These are phyloP conservation scores for Papilio elwesi DNA, from an alignment of 2,888 invertebrate genomes.

Conservation along the genomic window DNA sequence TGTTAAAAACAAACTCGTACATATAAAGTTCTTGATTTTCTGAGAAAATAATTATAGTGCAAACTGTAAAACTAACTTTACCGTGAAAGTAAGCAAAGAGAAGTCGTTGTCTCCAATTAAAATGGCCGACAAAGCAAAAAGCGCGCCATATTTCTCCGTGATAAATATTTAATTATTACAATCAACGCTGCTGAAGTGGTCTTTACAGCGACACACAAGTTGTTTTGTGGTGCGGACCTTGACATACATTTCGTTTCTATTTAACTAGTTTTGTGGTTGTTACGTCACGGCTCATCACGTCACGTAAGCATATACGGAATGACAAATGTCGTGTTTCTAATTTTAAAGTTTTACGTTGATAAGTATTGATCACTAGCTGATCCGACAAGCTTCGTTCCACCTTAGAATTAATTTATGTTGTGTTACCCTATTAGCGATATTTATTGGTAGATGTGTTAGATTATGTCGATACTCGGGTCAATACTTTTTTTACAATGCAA, in stretches of 20 bases:
- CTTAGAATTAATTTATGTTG: no score
- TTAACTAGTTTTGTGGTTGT: slow-evolving; percentile 9
- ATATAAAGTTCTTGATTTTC: slow-evolving; percentile 6
- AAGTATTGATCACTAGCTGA: no score
- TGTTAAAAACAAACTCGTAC: neutral
- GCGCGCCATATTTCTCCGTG: slow-evolving; percentile 13
- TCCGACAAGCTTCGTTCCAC: no score
- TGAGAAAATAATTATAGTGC: slow-evolving; percentile 13
- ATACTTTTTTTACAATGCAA: no score
- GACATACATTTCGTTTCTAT: slow-evolving; percentile 33
- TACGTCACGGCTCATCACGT: neutral
- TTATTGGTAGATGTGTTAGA: no score
- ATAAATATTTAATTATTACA: slow-evolving; percentile 35
- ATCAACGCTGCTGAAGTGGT: slow-evolving; percentile 30
- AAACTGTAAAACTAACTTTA: slow-evolving; percentile 1
- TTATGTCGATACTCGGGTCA: no score
- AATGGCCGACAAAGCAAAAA: slow-evolving; percentile 27
- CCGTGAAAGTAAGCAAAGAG: slow-evolving; percentile 12
- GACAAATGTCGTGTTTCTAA: neutral
- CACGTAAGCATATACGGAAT: neutral
- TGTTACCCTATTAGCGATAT: no score
- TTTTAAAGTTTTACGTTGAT: neutral
- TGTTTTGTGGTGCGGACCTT: slow-evolving; percentile 31
- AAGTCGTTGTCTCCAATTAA: slow-evolving; percentile 26
- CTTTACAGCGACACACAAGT: slow-evolving; percentile 21